Evolutionary conservation across 2,888 invertebrate genomes (phyloP).

Genomic region (Embidobia sp.): DNA sequence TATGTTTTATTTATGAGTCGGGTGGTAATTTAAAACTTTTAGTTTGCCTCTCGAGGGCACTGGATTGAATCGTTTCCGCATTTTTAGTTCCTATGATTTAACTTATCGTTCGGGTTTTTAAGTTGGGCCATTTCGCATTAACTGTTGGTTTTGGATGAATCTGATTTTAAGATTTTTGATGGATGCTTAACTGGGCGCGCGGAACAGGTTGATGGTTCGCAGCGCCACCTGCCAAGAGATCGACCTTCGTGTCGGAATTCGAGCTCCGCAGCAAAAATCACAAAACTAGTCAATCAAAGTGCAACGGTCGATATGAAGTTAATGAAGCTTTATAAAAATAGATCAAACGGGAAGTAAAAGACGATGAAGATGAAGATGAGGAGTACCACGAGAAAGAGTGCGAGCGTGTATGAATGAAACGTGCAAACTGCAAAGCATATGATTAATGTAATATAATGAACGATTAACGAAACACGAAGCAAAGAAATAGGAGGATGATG

Average conservation of each 20-base stretch:
- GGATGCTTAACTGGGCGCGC: no score
- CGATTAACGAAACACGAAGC: slow-evolving; percentile 21
- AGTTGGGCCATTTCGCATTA: no score
- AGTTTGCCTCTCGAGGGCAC: no score
- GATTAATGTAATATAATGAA: slow-evolving; percentile 36
- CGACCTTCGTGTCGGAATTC: slow-evolving; percentile 13
- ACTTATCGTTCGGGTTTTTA: no score
- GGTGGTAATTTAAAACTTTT: no score
- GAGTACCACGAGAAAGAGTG: slow-evolving; percentile 51
- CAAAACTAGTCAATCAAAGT: slow-evolving; percentile 82
- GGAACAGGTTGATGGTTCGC: background rate
- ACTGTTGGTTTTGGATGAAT: no score
- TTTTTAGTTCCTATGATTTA: no score
- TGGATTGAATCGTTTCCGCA: no score
- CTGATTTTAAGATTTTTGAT: no score
- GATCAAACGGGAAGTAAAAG: slow-evolving; percentile 39
- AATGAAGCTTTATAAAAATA: slow-evolving; percentile 68
- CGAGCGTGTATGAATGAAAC: slow-evolving; percentile 52
- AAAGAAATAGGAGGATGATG: slow-evolving; percentile 3
- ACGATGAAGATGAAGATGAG: slow-evolving; percentile 61
- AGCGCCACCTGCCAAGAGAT: slow-evolving; percentile 4
- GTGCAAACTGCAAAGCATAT: slow-evolving; percentile 21
- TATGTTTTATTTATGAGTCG: no score
- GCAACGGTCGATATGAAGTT: slow-evolving; percentile 79
- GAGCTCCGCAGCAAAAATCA: slow-evolving; percentile 69